Conservation (phyloP, 2,888 invertebrate species). For the Gandaritis pyraliata region DNA sequence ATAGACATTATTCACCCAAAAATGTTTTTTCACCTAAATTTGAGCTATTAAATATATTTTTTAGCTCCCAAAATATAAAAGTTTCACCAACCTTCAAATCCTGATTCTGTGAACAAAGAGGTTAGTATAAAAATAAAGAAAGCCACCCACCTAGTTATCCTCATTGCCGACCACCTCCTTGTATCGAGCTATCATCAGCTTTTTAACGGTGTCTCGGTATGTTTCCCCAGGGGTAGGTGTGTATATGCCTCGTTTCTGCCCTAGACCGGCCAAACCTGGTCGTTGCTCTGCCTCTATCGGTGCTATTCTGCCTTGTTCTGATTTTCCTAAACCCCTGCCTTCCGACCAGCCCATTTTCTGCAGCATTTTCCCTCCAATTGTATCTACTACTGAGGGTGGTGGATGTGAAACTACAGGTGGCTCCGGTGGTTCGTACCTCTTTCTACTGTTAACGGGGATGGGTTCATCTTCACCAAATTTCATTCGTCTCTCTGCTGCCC, state of each 20-base stretch:
- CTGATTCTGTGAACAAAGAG: slow-evolving; percentile 55
- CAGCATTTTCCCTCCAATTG: slow-evolving; percentile 96
- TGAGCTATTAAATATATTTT: too few relatives aligned
- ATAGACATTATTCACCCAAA: too few relatives aligned
- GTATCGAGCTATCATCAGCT: slow-evolving; percentile 94
- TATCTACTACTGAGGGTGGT: slow-evolving; percentile 91
- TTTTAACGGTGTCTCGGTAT: slow-evolving; percentile 95
- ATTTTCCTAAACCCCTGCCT: slow-evolving; percentile 97
- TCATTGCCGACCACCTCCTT: slow-evolving; percentile 90
- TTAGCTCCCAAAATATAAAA: background rate
- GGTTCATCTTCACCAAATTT: slow-evolving; percentile 95
- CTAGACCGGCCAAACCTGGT: slow-evolving; percentile 92
- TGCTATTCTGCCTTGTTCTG: slow-evolving; percentile 95
- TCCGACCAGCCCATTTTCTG: slow-evolving; percentile 99
- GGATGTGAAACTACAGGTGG: slow-evolving; percentile 82
- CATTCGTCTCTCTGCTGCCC: slow-evolving; percentile 97
- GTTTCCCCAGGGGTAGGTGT: slow-evolving; percentile 92
- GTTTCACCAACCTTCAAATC: slow-evolving; percentile 61
- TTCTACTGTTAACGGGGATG: slow-evolving; percentile 74
- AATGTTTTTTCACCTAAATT: background rate
- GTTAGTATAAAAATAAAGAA: slow-evolving; percentile 46
- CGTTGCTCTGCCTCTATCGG: slow-evolving; percentile 93
- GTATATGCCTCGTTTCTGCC: slow-evolving; percentile 91
- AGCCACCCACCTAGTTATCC: slow-evolving; percentile 72
- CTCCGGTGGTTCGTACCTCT: slow-evolving; percentile 70